phyloP scores from a whole-genome alignment of 2,797 vertebrate species.

The Platalea minor region DNA sequence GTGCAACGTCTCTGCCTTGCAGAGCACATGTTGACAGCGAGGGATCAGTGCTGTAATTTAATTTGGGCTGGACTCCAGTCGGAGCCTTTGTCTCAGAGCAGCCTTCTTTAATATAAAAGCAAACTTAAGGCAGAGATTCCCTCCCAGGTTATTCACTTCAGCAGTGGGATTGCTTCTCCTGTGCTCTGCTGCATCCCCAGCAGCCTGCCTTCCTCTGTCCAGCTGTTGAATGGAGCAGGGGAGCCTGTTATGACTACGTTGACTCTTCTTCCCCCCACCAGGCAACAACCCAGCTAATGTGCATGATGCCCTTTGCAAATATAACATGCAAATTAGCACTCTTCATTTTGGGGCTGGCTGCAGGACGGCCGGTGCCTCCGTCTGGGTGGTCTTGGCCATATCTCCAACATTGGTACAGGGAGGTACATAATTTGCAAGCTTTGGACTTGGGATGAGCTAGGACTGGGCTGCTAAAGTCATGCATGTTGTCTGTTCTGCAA shows the following conservation, averaged over 20 bases:
- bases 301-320: background rate
- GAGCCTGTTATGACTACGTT: background rate
- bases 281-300: background rate
- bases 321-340: rapidly evolving
- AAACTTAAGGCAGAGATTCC: background rate
- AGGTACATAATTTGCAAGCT: background rate
- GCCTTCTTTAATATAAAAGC: background rate
- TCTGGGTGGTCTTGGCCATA: background rate
- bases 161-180: background rate
- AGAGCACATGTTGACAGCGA: rapidly evolving
- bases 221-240: background rate
- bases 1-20: background rate
- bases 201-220: background rate
- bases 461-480: background rate
- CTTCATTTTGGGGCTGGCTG: background rate
- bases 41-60: background rate
- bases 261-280: background rate
- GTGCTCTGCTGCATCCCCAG: background rate
- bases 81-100: background rate
- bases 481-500: rapidly evolving
- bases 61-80: background rate
- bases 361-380: background rate
- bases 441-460: background rate
- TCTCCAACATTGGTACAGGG: background rate
- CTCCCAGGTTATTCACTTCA: background rate